These are phyloP conservation scores for Eupithecia inturbata DNA, from an alignment of 2,888 invertebrate genomes.

Conservation along the genomic window DNA sequence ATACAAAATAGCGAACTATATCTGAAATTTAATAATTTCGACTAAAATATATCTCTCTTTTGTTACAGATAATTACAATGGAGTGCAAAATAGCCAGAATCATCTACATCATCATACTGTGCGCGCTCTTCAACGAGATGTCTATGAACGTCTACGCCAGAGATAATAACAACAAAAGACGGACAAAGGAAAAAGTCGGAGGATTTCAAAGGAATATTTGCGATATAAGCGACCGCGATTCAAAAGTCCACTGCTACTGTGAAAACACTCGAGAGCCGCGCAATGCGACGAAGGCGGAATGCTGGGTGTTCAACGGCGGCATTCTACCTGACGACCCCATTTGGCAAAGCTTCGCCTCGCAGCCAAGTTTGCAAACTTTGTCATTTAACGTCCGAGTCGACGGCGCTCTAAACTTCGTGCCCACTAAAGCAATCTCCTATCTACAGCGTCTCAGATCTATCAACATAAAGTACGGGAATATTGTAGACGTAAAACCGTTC, in stretches of 20 bases:
- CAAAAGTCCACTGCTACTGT: conserved; percentile 88
- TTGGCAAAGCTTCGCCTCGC: conserved; percentile 90
- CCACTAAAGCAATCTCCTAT: conserved; percentile 87
- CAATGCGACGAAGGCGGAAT: conserved; percentile 89
- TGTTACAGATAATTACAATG: conserved; percentile 79
- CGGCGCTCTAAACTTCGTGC: conserved; percentile 88
- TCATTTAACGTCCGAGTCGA: conserved; percentile 89
- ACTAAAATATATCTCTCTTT: conserved; percentile 52
- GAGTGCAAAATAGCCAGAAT: conserved; percentile 70
- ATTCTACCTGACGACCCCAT: conserved; percentile 87
- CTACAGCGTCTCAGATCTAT: conserved; percentile 87
- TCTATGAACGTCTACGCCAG: conserved; percentile 79
- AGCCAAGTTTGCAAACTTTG: conserved; percentile 87
- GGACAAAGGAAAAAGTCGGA: conserved; percentile 75
- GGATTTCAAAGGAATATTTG: conserved; percentile 84
- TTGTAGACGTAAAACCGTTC: conserved; percentile 87
- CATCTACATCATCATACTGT: conserved; percentile 75
- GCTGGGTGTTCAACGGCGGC: conserved; percentile 89
- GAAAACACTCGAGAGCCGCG: conserved; percentile 80
- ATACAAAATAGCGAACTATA: too few relatives aligned
- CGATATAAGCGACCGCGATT: conserved; percentile 81
- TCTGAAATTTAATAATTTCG: conserved; percentile 14
- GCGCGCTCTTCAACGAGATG: conserved; percentile 78
- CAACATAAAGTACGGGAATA: conserved; percentile 89
- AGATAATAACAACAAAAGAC: conserved; percentile 70